Base-by-base conservation (phyloP, 2,797 vertebrate genomes). In the Sphenopsis melanotis region DNA sequence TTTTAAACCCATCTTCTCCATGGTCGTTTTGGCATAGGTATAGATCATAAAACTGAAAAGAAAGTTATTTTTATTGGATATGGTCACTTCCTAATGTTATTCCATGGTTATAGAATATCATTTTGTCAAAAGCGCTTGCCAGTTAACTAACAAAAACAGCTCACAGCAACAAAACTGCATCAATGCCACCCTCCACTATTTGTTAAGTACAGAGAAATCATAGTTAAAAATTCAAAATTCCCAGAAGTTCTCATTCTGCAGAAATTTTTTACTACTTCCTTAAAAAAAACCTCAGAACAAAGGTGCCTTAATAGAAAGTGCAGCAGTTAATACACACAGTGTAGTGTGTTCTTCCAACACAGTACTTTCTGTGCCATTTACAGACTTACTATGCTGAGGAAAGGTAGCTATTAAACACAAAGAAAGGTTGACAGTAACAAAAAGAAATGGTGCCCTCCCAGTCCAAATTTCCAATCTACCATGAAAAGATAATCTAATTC, bases 351-450 rank as follows among this genome's bases (percentile, higher is more conserved):
- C 77, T 94, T 96, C 89, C 85, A 94, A 74, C 10, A 68, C 4
- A 90, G 64, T 64, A 88, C 88, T 71, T 96, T 85, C 69, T 95
- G 59, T 89, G 87, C 0, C 11, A 95, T 95, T 96, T 96, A 95
- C 93, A 97, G 95, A 93, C 77, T 94, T 82, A 92, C 93, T 83
- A 55, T 56, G 75, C 72, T 66, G 63, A 86, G 91, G 92, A 97
- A 97, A 97, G 87, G 82, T 93, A 94, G 89, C 94, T 96, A 94
- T 94, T 97, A 95, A 95, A 95, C 82, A 94, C 64, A 96, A 95
- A 95, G 83, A 95, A 93, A 94, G 76, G 94, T 3, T 97, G 94
- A 87, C 89, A 96, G 96, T 85, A 95, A 92, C 52, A 91, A 95
- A 95, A 94, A 94, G 65, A 83, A 93, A 94, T 10, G 17, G 47